Evolutionary conservation across 2,797 vertebrate species (phyloP).

Genomic region (Sebastes itinus): DNA sequence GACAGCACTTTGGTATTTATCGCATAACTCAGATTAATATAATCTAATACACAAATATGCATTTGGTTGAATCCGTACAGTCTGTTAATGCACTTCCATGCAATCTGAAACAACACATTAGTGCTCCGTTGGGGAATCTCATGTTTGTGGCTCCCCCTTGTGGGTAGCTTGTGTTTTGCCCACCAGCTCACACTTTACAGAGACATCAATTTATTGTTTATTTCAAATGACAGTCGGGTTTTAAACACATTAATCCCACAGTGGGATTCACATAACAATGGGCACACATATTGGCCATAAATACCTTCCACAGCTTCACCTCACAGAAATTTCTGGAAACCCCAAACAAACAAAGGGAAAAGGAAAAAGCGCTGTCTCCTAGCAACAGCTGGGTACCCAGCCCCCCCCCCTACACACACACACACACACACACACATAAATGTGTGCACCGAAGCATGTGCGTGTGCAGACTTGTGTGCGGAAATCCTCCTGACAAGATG

Average conservation of each 20-base stretch:
- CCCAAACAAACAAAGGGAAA: conserved; percentile 78
- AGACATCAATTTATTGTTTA: not conserved
- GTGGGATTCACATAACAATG: not conserved
- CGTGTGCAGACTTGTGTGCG: conserved; percentile 33
- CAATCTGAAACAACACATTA: not conserved
- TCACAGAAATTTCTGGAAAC: conserved; percentile 55
- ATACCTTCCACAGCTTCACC: not conserved
- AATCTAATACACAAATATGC: not conserved
- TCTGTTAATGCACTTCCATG: not conserved
- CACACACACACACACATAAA: not conserved
- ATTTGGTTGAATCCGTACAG: not conserved
- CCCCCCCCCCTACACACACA: conserved; percentile 38
- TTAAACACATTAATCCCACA: not conserved
- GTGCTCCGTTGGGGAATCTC: not conserved
- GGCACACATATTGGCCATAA: not conserved
- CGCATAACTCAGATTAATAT: not conserved
- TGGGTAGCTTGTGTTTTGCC: conserved; percentile 30
- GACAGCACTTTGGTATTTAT: not conserved
- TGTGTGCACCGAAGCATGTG: conserved; percentile 50
- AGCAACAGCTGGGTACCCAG: conserved; percentile 79
- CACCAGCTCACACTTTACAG: not conserved
- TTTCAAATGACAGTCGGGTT: not conserved
- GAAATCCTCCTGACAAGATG: conserved; percentile 34
- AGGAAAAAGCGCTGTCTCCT: conserved; percentile 77
- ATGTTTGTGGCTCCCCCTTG: conserved; percentile 67